phyloP scores from a whole-genome alignment of 2,113 vertebrate species.

The Mobula birostris region DNA sequence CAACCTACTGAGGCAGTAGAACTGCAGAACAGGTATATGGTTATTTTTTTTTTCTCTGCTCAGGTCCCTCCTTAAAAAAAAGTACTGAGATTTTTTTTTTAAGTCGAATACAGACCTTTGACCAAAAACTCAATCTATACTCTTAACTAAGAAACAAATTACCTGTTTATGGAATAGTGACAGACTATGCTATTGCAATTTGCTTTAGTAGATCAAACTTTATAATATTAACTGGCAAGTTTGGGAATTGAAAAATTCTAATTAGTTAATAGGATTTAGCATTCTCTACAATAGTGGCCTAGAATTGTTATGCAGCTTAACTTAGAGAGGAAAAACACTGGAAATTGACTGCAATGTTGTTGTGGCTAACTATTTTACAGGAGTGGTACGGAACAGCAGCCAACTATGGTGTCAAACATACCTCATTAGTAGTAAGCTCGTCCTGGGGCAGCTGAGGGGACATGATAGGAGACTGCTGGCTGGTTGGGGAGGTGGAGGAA shows the following conservation, averaged over 20 bases:
- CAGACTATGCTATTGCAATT: background rate
- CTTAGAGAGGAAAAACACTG: conserved; percentile 38
- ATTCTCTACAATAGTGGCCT: background rate
- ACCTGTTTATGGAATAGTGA: background rate
- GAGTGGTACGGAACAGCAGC: conserved; percentile 65
- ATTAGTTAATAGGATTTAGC: conserved; percentile 21
- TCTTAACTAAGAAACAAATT: background rate
- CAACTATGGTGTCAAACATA: conserved; percentile 77
- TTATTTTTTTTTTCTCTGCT: background rate
- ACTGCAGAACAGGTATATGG: background rate
- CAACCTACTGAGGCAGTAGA: background rate
- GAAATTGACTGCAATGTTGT: conserved; percentile 51
- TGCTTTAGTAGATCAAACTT: background rate
- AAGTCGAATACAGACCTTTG: background rate
- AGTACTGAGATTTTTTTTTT: background rate
- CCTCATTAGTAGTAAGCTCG: conserved; percentile 90
- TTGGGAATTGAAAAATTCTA: conserved; percentile 30
- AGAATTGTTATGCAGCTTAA: conserved; percentile 16
- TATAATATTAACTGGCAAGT: conserved; percentile 36
- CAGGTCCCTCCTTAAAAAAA: background rate
- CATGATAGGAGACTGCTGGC: conserved; percentile 90
- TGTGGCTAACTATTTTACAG: conserved; percentile 60
- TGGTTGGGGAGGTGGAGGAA: conserved; percentile 91
- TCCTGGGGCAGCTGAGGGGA: conserved; percentile 96
- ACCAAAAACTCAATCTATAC: background rate